Evolutionary conservation across 1,140 invertebrate genomes (phyloP).

Genomic region (Adelges cooleyi): DNA sequence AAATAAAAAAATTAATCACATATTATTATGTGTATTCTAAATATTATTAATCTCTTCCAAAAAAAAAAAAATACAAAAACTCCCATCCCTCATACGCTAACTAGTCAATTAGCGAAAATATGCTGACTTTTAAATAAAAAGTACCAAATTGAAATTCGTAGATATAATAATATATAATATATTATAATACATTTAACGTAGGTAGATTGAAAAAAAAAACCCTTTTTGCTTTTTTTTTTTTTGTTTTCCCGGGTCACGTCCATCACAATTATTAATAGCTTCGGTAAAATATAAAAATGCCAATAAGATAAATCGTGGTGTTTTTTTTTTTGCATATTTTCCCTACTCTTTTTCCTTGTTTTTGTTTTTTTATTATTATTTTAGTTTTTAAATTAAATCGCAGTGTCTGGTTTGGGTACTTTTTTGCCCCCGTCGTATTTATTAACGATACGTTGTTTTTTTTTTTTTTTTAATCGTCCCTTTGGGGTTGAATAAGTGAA

Average conservation of each 20-base stretch:
- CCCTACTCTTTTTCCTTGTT: slow-evolving; percentile 23
- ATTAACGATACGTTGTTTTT: slow-evolving; percentile 25
- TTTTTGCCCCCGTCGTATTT: slow-evolving; percentile 1
- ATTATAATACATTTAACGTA: neutral
- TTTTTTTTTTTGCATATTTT: slow-evolving; percentile 26
- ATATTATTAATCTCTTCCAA: slow-evolving; percentile 12
- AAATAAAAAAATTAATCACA: slow-evolving; percentile 10
- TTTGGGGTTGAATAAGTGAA: slow-evolving; percentile 22
- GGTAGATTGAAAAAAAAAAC: neutral
- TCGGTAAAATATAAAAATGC: slow-evolving; percentile 22
- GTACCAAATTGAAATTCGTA: slow-evolving; percentile 8
- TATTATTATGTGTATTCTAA: slow-evolving; percentile 1
- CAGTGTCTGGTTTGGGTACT: neutral
- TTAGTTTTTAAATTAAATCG: slow-evolving; percentile 29
- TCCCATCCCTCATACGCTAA: neutral
- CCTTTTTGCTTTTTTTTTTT: slow-evolving; percentile 6
- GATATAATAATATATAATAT: neutral
- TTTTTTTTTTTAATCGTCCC: slow-evolving; percentile 15
- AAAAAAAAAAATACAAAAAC: slow-evolving; percentile 1
- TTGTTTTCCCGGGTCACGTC: slow-evolving; percentile 8
- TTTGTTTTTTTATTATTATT: too few species aligned
- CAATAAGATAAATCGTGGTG: slow-evolving; percentile 28
- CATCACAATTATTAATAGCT: slow-evolving; percentile 27
- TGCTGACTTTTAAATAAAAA: slow-evolving; percentile 21
- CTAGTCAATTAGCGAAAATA: slow-evolving; percentile 12